These are phyloP conservation scores for Anas flavirostris DNA, from an alignment of 2,797 vertebrate genomes.

Conservation along the genomic window DNA sequence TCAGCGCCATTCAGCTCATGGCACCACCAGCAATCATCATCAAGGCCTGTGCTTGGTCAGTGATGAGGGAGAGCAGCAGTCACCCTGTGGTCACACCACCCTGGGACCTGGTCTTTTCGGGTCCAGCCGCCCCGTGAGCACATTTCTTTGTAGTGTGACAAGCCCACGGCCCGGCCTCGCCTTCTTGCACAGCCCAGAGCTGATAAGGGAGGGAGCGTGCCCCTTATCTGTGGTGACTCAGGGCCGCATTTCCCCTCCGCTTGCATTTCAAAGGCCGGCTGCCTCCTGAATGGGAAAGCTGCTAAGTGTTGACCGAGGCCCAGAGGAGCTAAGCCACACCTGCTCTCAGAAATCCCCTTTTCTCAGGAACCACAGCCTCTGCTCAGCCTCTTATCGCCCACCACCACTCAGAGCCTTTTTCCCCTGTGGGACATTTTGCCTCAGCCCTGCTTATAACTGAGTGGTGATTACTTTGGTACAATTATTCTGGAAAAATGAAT, in stretches of 20 bases:
- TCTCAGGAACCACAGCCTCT: background rate
- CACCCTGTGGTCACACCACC: background rate
- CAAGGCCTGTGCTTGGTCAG: background rate
- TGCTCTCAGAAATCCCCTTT: background rate
- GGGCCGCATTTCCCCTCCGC: background rate
- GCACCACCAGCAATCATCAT: background rate
- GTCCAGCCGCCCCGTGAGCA: background rate
- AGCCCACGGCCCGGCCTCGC: background rate
- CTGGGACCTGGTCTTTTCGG: background rate
- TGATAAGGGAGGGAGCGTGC: conserved; percentile 41
- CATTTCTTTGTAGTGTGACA: background rate
- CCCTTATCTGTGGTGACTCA: conserved; percentile 66
- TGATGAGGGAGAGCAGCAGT: background rate
- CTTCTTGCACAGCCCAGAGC: background rate
- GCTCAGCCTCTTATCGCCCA: background rate
- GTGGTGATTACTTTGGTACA: fast-evolving
- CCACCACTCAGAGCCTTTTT: background rate
- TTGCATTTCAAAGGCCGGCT: background rate
- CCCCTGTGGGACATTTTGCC: background rate
- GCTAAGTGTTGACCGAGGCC: background rate
- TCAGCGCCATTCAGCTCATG: background rate
- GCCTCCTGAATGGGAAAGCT: conserved; percentile 3
- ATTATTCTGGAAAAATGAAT: background rate
- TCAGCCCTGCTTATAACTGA: background rate
- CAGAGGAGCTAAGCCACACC: background rate